phyloP scores from a whole-genome alignment of 2,888 invertebrate genomes.

The Ditylenchus weischeri region DNA sequence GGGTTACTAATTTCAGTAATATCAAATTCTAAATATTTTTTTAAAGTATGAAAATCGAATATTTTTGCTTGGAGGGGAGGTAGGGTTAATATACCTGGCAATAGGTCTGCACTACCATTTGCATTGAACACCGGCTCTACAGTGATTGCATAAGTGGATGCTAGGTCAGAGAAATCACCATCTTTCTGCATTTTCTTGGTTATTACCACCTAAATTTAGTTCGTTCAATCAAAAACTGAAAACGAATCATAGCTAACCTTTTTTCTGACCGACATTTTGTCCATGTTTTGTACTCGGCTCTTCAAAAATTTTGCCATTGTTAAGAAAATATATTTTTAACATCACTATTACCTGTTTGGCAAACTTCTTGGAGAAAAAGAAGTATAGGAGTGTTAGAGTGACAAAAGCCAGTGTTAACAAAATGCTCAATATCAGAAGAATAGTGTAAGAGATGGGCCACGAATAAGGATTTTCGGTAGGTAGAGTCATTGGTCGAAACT shows the following conservation, averaged over 20 bases:
- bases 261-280: slow-evolving; percentile 40
- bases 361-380: slow-evolving; percentile 32
- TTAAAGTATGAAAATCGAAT: too few relatives aligned
- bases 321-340: too few relatives aligned
- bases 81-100: too few relatives aligned
- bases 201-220: slow-evolving; percentile 39
- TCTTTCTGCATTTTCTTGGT: slow-evolving; percentile 43
- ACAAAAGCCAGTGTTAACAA: slow-evolving; percentile 33
- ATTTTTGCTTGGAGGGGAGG: too few relatives aligned
- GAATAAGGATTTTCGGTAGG: slow-evolving; percentile 46
- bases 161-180: slow-evolving; percentile 40
- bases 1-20: too few relatives aligned
- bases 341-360: slow-evolving; percentile 9
- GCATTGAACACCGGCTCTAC: slow-evolving; percentile 33
- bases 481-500: slow-evolving; percentile 49
- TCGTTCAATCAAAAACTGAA: too few relatives aligned
- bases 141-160: slow-evolving; percentile 41
- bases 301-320: too few relatives aligned
- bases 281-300: slow-evolving; percentile 33
- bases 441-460: slow-evolving; percentile 33
- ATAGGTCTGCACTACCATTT: background rate
- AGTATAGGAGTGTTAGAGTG: slow-evolving; percentile 29
- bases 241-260: slow-evolving; percentile 24
- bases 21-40: too few relatives aligned
- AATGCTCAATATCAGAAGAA: slow-evolving; percentile 28